A percentile compares a stretch with the other conserved stretches of the same genome.
Conservation (phyloP, 2,888 invertebrate species). For the Hydroisotoma schaefferi region DNA sequence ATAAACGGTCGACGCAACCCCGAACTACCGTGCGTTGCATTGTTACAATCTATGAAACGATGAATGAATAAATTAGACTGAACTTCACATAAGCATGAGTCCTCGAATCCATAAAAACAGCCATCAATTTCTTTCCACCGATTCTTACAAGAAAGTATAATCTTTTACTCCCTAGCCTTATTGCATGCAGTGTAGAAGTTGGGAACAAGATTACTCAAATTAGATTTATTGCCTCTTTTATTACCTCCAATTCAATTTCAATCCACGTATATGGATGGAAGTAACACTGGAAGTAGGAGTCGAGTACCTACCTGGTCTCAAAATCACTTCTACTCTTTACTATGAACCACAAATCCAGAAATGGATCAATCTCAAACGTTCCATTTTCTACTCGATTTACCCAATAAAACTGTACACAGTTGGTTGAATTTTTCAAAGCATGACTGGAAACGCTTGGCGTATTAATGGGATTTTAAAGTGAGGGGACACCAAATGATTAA, state of each 20-base stretch:
- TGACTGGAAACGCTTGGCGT: no score
- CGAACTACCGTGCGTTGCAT: no score
- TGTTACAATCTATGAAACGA: not conserved
- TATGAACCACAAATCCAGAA: not conserved
- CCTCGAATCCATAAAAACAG: constrained; percentile 1
- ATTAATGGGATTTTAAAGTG: no score
- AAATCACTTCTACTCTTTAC: not conserved
- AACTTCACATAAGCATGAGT: not conserved
- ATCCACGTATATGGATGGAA: constrained; percentile 5
- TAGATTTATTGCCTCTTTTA: constrained; percentile 7
- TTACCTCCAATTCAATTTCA: constrained; percentile 10
- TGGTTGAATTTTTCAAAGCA: no score
- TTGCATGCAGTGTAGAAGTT: constrained; percentile 1
- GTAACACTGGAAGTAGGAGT: no score
- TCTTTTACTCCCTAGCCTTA: not conserved
- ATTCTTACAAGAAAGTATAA: not conserved
- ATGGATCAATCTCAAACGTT: not conserved
- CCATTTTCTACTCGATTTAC: not conserved
- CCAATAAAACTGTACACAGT: no score
- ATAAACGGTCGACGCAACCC: no score
- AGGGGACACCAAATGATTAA: no score
- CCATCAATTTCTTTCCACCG: constrained; percentile 4
- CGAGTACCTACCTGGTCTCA: no score
- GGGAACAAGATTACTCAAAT: constrained; percentile 3
- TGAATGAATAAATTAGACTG: constrained; percentile 1